Evolutionary conservation across 2,888 invertebrate genomes (phyloP).

Genomic region (Andrena minutula): DNA sequence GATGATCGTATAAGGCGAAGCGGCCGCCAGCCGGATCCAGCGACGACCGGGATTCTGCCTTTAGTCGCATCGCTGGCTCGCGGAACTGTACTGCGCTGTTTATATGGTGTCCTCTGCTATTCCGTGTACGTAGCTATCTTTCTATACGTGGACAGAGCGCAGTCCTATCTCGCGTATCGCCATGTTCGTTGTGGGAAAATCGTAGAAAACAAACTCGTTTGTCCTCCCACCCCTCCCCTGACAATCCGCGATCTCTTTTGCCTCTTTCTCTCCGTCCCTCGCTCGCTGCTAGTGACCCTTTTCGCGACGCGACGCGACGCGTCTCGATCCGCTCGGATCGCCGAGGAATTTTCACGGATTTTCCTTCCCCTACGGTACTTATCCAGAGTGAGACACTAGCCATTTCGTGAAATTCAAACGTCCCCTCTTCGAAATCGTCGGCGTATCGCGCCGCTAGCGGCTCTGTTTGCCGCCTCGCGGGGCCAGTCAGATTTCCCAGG

Average conservation of each 20-base stretch:
- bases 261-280: slow-evolving; percentile 25
- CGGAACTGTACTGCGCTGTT: slow-evolving; percentile 81
- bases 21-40: slow-evolving; percentile 75
- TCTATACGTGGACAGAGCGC: slow-evolving; percentile 71
- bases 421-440: slow-evolving; percentile 4
- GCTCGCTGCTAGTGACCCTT: slow-evolving; percentile 20
- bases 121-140: slow-evolving; percentile 77
- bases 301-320: slow-evolving; percentile 32
- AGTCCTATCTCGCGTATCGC: slow-evolving; percentile 76
- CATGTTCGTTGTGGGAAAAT: slow-evolving; percentile 83
- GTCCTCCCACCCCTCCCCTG: slow-evolving; percentile 54
- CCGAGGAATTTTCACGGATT: slow-evolving; percentile 44
- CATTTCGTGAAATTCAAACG: slow-evolving; percentile 8
- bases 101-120: slow-evolving; percentile 83
- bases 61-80: slow-evolving; percentile 73
- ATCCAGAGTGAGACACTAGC: not conserved
- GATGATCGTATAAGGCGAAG: slow-evolving; percentile 82
- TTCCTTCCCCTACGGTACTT: slow-evolving; percentile 20
- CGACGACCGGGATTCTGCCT: slow-evolving; percentile 80
- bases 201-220: slow-evolving; percentile 83
- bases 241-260: slow-evolving; percentile 45
- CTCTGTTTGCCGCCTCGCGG: not conserved
- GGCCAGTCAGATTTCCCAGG: not conserved
- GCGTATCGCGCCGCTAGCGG: not conserved
- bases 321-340: slow-evolving; percentile 1